A percentile compares a stretch with the other conserved stretches of the same genome.
Evolutionary conservation across 2,888 invertebrate species (phyloP).

Genomic region (Melanophora roralis): DNA sequence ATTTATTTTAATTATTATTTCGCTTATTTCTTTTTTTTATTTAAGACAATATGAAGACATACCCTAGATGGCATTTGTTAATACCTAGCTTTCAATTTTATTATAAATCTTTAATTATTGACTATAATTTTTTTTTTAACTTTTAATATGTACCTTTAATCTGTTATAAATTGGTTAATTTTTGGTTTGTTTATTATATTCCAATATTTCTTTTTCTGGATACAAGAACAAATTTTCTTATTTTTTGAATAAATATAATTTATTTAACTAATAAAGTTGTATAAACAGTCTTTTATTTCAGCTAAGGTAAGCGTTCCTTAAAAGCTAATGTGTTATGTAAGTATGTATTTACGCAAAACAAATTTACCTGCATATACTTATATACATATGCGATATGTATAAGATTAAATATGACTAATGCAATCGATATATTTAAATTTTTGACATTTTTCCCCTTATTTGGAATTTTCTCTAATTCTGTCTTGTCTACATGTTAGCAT

Average conservation of each 20-base stretch:
- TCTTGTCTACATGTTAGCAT: no score
- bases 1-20: not conserved
- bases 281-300: not conserved
- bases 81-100: constrained; percentile 44
- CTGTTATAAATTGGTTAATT: constrained; percentile 30
- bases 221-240: constrained; percentile 18
- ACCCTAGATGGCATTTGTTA: constrained; percentile 53
- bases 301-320: no score
- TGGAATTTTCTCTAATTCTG: no score
- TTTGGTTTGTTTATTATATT: constrained; percentile 4
- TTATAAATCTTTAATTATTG: constrained; percentile 40
- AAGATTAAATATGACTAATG: no score
- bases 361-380: no score
- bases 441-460: no score
- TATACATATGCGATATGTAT: no score
- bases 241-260: constrained; percentile 45
- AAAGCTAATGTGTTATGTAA: no score
- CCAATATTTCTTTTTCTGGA: constrained; percentile 14
- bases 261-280: not conserved
- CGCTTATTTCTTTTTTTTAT: no score
- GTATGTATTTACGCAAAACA: no score
- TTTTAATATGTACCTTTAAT: constrained; percentile 29
- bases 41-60: not conserved
- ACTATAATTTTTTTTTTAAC: constrained; percentile 7
- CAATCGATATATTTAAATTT: no score